Base-by-base conservation (phyloP, 2,888 invertebrate genomes). In the Xestia rhomboidea region DNA sequence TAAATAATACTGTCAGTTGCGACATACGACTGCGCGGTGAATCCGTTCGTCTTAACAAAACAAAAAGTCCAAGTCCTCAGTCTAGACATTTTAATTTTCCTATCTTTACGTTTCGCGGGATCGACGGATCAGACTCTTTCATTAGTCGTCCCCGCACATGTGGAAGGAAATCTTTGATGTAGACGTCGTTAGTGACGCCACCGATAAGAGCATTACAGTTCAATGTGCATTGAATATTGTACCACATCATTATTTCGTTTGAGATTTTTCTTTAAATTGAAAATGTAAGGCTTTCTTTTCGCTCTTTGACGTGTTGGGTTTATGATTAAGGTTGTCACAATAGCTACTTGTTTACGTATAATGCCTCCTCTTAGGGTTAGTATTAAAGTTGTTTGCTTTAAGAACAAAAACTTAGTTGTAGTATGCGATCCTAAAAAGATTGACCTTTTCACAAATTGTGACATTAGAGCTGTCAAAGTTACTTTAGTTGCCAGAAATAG, bases 81-180 rank as follows among this genome's bases (percentile, higher is more conserved):
- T 96, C 96, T 96, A 96, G 96, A 96, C 96, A 93, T 96, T 96
- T 96, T 96, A 96, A 96, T 96, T 96, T 96, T 96, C 95, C 95
- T 95, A 95, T 96, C 95, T 93, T 91, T 92, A 90, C 91, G 92
- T 93, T 93, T 92, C 90, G 90, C 90, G 92, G 90, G 92, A 93
- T 95, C 94, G 93, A 91, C 93, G 90, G 94, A 95, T 95, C 94
- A 90, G 93, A 92, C 90, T 93, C 95, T 94, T 95, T 96, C 95
- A 96, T 95, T 95, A 95, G 93, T 90, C 88, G 81, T 81, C 81
- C 73, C 89, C 86, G 91, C 93, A 93, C 94, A 95, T 95, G 94
- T 96, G 94, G 90, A 88, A 90, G 93, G 92, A 93, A 93, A 91
- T 93, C 95, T 96, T 96, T 96, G 96, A 95, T 90, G 93, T 89